Percentiles rank a stretch among this genome's conserved stretches.
Evolutionary conservation across 2,888 invertebrate genomes (phyloP).

Genomic region (Tipula helvola): DNA sequence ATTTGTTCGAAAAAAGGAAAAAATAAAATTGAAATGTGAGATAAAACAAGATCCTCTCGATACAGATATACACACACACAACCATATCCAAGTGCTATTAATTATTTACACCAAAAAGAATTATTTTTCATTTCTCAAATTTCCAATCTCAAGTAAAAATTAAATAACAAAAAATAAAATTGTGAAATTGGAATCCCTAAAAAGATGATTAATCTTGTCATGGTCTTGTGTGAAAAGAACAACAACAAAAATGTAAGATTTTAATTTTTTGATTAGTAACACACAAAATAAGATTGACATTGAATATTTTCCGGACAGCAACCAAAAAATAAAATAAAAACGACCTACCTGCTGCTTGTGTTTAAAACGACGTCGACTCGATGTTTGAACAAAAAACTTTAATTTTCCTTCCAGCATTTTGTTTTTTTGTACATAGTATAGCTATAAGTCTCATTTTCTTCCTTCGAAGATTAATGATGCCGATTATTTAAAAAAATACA

Average conservation of each 20-base stretch:
- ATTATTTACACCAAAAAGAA: background rate
- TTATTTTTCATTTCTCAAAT: background rate
- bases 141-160: background rate
- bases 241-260: background rate
- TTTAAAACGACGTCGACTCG: background rate
- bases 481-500: background rate
- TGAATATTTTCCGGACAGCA: background rate
- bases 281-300: background rate
- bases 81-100: background rate
- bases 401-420: background rate
- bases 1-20: background rate
- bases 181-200: background rate
- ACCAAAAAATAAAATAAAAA: background rate
- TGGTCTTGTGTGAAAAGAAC: background rate
- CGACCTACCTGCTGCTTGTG: background rate
- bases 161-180: background rate
- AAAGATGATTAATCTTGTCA: background rate
- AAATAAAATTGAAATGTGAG: background rate
- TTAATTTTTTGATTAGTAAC: background rate
- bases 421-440: background rate
- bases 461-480: background rate
- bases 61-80: background rate
- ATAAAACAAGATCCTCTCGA: background rate
- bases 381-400: background rate
- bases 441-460: background rate